These are phyloP conservation scores for Malthinus seriepunctatus DNA, from an alignment of 2,888 invertebrate genomes.

Conservation along the genomic window DNA sequence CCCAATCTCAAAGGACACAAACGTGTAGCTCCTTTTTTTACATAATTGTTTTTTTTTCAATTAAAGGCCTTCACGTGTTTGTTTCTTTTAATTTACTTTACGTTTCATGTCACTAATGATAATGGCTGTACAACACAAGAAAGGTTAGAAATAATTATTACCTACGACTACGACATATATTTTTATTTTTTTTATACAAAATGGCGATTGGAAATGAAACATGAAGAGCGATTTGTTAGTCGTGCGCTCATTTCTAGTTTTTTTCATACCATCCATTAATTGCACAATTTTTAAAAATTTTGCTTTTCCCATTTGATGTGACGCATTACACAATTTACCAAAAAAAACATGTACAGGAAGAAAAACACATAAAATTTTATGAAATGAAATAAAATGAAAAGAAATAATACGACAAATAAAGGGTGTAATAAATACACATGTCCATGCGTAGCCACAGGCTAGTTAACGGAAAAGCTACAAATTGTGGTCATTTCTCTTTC, in stretches of 20 bases:
- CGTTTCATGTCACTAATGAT: too few species aligned
- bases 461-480: slow-evolving; percentile 26
- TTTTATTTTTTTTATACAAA: too few species aligned
- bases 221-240: too few species aligned
- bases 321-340: background rate
- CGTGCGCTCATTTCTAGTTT: background rate
- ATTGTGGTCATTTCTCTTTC: slow-evolving; percentile 24
- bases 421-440: slow-evolving; percentile 27
- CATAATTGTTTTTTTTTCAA: too few species aligned
- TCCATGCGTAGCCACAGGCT: slow-evolving; percentile 24
- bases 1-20: too few species aligned
- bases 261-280: background rate
- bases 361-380: slow-evolving; percentile 14
- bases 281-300: background rate
- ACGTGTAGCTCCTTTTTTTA: too few species aligned
- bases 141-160: too few species aligned
- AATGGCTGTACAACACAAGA: too few species aligned
- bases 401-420: slow-evolving; percentile 22
- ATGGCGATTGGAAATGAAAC: too few species aligned
- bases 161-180: too few species aligned
- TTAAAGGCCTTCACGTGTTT: too few species aligned
- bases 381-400: slow-evolving; percentile 19
- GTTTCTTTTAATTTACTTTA: too few species aligned
- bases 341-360: background rate
- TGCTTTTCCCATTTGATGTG: background rate